Conservation (phyloP, 2,113 vertebrate genomes). For the Polypterus bichir region DNA sequence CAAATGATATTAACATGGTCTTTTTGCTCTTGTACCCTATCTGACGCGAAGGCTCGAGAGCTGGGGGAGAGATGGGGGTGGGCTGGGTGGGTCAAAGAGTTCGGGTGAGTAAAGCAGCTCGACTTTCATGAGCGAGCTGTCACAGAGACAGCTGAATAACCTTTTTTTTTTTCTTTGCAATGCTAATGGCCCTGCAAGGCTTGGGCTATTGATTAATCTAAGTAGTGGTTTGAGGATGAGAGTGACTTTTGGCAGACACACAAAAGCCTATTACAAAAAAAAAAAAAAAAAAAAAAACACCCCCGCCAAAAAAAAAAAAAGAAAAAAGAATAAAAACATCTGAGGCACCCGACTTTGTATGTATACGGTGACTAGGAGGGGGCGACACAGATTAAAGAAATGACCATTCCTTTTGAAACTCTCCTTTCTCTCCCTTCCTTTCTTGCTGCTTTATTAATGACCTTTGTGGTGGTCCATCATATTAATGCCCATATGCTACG, state of each 20-base stretch:
- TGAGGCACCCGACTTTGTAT: conserved; percentile 4
- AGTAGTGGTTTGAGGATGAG: conserved; percentile 36
- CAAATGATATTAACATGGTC: conserved; percentile 3
- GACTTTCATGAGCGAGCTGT: conserved; percentile 24
- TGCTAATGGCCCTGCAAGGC: conserved; percentile 29
- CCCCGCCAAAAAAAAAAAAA: conserved; percentile 18
- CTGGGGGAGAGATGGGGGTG: not conserved
- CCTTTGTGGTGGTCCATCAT: not conserved
- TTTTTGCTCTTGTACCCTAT: not conserved
- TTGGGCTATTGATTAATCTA: conserved; percentile 44
- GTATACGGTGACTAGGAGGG: conserved; percentile 9
- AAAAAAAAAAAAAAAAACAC: conserved; percentile 7
- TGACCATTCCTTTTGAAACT: conserved; percentile 15
- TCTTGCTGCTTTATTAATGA: not conserved
- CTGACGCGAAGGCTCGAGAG: not conserved
- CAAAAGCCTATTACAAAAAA: conserved; percentile 35
- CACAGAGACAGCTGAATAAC: conserved; percentile 23
- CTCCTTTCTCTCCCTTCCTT: not conserved
- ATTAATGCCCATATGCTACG: conserved; percentile 2
- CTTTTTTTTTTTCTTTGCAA: conserved; percentile 27
- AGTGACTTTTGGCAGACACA: conserved; percentile 47
- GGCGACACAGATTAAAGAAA: conserved; percentile 20
- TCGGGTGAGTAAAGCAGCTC: conserved; percentile 3
- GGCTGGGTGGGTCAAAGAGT: not conserved
- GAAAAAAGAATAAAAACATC: conserved; percentile 9